A percentile compares a stretch with the other conserved stretches of the same genome.
Evolutionary conservation across 2,113 vertebrate species (phyloP).

Genomic region (Macaca mulatta): DNA sequence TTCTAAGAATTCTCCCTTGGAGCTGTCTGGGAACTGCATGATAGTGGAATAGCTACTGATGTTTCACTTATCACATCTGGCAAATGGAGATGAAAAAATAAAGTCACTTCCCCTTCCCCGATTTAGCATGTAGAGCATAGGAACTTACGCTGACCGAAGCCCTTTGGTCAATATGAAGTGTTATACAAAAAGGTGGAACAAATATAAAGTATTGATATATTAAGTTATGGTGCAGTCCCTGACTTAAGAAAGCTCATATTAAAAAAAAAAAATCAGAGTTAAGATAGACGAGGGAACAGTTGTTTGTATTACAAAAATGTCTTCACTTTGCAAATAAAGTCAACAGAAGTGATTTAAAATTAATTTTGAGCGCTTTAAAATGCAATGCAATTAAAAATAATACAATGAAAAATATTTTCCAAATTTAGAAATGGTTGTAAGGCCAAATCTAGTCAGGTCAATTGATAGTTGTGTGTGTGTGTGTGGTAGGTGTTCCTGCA

Average conservation of each 20-base stretch:
- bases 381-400: neutral
- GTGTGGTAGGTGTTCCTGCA: neutral
- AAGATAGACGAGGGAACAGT: neutral
- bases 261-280: neutral
- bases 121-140: neutral
- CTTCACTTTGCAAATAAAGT: neutral
- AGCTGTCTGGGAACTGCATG: neutral
- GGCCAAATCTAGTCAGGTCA: neutral
- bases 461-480: neutral
- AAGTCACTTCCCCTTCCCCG: neutral
- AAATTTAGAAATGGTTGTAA: neutral
- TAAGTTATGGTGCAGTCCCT: neutral
- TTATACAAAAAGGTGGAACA: neutral
- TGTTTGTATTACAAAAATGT: neutral
- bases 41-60: neutral
- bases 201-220: neutral
- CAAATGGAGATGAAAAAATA: neutral
- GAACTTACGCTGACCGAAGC: neutral
- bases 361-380: neutral
- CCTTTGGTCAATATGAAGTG: neutral
- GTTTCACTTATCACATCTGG: neutral
- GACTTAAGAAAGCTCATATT: neutral
- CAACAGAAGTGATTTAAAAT: neutral
- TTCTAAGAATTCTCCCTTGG: neutral
- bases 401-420: neutral